A percentile compares a stretch with the other conserved stretches of the same genome.
Conservation (phyloP, 2,888 invertebrate species). For the Drosophila neoperkinsi region DNA sequence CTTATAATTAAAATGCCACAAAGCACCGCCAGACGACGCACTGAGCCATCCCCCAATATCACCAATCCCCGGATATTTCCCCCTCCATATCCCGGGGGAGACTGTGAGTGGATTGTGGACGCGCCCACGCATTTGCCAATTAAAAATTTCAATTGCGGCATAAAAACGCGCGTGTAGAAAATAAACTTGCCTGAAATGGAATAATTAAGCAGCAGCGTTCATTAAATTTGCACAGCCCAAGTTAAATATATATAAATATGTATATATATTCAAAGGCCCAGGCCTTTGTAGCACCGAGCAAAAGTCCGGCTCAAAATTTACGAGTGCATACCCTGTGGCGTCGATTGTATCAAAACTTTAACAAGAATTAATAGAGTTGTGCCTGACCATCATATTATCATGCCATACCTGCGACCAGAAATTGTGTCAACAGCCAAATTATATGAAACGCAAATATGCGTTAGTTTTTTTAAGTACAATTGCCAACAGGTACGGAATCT, state of each 20-base stretch:
- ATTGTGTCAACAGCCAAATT: slow-evolving; percentile 63
- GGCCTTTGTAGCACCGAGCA: slow-evolving; percentile 9
- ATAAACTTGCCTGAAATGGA: slow-evolving; percentile 78
- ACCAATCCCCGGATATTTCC: neutral
- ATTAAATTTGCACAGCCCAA: slow-evolving; percentile 71
- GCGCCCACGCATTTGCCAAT: slow-evolving; percentile 81
- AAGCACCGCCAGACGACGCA: slow-evolving; percentile 61
- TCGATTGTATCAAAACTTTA: slow-evolving; percentile 26
- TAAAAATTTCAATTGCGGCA: slow-evolving; percentile 81
- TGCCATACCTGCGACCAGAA: slow-evolving; percentile 17
- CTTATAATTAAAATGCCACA: slow-evolving; percentile 80
- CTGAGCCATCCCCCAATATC: slow-evolving; percentile 17
- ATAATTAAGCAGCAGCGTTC: slow-evolving; percentile 75
- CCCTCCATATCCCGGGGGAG: slow-evolving; percentile 9
- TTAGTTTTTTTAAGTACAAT: neutral
- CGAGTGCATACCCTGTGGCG: slow-evolving; percentile 34
- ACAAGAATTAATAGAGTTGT: slow-evolving; percentile 54
- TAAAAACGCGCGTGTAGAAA: slow-evolving; percentile 81
- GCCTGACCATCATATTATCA: slow-evolving; percentile 25
- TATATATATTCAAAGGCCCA: slow-evolving; percentile 38
- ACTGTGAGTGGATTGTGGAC: slow-evolving; percentile 77
- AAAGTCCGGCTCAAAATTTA: slow-evolving; percentile 18
- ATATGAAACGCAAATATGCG: slow-evolving; percentile 28
- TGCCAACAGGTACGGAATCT: slow-evolving; percentile 54
- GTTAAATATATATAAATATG: slow-evolving; percentile 61